These are phyloP conservation scores for Synaphobranchus kaupii DNA, from an alignment of 2,797 vertebrate genomes.

Conservation along the genomic window DNA sequence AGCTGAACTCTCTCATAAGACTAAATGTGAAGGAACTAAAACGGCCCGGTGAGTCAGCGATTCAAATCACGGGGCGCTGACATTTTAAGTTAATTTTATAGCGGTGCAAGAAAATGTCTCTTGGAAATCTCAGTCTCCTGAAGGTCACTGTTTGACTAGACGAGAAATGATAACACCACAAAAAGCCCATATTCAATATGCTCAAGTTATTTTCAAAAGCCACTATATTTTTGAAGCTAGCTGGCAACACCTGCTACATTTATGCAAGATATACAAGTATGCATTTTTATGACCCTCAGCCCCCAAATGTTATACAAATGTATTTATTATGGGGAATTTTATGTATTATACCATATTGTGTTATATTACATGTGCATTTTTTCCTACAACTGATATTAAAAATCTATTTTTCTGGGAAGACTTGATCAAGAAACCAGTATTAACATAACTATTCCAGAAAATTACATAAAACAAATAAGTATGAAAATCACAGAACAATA, in stretches of 20 bases:
- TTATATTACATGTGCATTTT: neutral
- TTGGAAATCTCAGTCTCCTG: neutral
- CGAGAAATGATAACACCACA: neutral
- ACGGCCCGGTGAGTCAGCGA: neutral
- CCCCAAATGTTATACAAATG: neutral
- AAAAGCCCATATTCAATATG: neutral
- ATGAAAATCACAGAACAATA: neutral
- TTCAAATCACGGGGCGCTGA: neutral
- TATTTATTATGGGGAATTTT: neutral
- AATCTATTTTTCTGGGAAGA: neutral
- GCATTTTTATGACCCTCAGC: neutral
- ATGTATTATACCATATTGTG: neutral
- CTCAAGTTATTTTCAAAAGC: neutral
- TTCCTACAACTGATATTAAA: neutral
- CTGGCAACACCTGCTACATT: neutral
- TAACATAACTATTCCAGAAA: neutral
- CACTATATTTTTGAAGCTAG: neutral
- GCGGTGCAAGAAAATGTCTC: neutral
- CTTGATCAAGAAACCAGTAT: neutral
- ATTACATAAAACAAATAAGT: neutral
- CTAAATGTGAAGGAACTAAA: neutral
- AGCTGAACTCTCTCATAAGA: neutral
- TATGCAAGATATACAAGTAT: neutral
- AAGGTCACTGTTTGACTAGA: neutral
- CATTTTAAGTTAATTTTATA: conserved; percentile 7